Base-by-base conservation (phyloP, 2,888 invertebrate species). In the Acleris sparsana region DNA sequence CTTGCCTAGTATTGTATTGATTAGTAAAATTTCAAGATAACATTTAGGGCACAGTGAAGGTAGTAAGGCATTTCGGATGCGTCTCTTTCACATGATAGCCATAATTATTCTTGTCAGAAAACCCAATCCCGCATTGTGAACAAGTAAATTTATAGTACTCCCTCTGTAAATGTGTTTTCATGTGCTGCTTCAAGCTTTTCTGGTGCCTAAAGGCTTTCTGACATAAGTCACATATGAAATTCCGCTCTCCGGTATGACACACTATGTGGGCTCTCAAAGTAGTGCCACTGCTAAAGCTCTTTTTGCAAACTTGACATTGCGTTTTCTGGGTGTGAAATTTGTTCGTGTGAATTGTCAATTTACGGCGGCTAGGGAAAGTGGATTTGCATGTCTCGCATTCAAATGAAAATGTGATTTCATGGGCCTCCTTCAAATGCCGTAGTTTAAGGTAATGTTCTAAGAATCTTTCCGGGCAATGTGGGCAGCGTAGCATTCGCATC, bases 201-300 rank as follows among this genome's bases (percentile, higher is more conserved):
- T 92, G 90, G 51, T 93, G 91, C 59, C 90, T 88, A 58, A 94
- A 94, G 0, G 91, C 84, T 69, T 93, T 93, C 46, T 88, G 84
- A 64, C 94, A 94, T 1, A 91, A 64, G 11, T 78, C 73, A 70
- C 94, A 94, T 0, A 80, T 59, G 46, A 78, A 86, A 65, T 84
- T 85, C 55, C 83, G 79, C 51, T 86, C 87, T 0, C 83, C 84
- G 0, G 87, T 83, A 63, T 89, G 89, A 0, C 81, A 81, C 0
- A 83, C 69, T 83, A 86, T 81, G 52, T 89, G 89, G 7, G 84
- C 83, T 62, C 83, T 87, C 53, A 89, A 72, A 0, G 85, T 80
- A 0, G 87, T 82, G 0, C 83, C 68, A n/a, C 86, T 87, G 43
- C 88, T 89, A 71, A 93, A 94, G 55, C 87, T 86, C 67, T 93